Percentiles rank a stretch among this genome's conserved stretches.
Evolutionary conservation across 2,797 vertebrate species (phyloP).

Genomic region (Tolypeutes matacus): DNA sequence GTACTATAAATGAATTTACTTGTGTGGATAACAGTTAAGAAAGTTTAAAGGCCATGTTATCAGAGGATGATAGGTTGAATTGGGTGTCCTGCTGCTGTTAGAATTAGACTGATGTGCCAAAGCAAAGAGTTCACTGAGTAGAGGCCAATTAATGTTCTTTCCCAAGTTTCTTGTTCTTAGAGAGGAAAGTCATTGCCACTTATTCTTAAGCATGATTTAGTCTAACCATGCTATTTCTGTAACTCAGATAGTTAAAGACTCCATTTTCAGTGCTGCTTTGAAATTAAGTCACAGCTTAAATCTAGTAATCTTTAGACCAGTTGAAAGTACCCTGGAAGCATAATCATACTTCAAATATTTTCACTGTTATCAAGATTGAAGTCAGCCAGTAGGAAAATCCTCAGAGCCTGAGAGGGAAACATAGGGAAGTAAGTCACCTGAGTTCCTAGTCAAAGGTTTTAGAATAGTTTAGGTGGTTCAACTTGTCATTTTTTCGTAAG

Average conservation of each 20-base stretch:
- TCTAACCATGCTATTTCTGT: constrained; percentile 33
- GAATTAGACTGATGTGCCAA: neutral
- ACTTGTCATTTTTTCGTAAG: neutral
- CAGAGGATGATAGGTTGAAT: neutral
- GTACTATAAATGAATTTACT: neutral
- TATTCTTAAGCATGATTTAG: constrained; percentile 49
- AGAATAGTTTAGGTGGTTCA: neutral
- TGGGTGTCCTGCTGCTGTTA: neutral
- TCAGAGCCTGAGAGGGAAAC: neutral
- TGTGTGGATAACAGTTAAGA: neutral
- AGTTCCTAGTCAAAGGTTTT: neutral
- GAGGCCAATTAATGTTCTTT: neutral
- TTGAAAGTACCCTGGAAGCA: constrained; percentile 1
- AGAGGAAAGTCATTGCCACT: neutral
- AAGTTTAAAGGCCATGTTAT: neutral
- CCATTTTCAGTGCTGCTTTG: constrained; percentile 59
- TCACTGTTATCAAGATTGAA: neutral
- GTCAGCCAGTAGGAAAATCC: constrained; percentile 8
- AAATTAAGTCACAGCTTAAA: constrained; percentile 56
- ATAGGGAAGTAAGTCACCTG: neutral
- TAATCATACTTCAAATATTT: constrained; percentile 41
- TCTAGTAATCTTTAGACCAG: constrained; percentile 25
- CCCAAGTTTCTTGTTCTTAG: neutral
- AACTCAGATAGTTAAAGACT: constrained; percentile 24
- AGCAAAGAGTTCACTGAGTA: neutral